These are phyloP conservation scores for Lysandra bellargus DNA, from an alignment of 2,888 invertebrate genomes.

Conservation along the genomic window DNA sequence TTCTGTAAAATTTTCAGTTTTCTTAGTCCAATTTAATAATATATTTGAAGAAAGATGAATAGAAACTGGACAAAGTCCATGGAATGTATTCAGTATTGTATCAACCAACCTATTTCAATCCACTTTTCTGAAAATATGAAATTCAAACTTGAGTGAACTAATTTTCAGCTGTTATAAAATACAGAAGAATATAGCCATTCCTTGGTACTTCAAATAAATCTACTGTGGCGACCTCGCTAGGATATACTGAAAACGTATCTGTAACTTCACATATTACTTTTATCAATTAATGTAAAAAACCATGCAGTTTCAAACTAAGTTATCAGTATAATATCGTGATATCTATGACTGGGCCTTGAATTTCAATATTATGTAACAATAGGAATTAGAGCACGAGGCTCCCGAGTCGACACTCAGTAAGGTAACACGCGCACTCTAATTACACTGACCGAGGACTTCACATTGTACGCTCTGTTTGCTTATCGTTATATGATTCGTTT, in stretches of 20 bases:
- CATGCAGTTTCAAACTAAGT: neutral
- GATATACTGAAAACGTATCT: too few species aligned
- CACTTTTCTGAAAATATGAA: neutral
- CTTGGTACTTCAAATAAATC: too few species aligned
- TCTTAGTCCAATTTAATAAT: too few species aligned
- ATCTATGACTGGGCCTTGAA: neutral
- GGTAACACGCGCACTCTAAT: constrained; percentile 2
- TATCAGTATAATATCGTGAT: neutral
- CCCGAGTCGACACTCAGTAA: neutral
- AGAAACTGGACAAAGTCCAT: too few species aligned
- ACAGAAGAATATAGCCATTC: too few species aligned
- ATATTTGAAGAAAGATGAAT: too few species aligned
- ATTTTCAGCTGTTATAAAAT: neutral
- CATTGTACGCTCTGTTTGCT: constrained; percentile 51
- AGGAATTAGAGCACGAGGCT: constrained; percentile 1
- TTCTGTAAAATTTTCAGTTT: neutral
- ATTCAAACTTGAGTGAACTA: neutral
- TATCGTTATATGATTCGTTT: constrained; percentile 45
- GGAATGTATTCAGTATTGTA: too few species aligned
- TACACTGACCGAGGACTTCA: constrained; percentile 40
- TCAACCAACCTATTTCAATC: too few species aligned
- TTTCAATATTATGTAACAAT: constrained; percentile 10
- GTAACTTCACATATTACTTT: neutral
- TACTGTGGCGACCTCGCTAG: too few species aligned
- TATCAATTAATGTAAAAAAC: neutral